Base-by-base conservation (phyloP, 2,797 vertebrate genomes). In the Alcedo quadribrachys region DNA sequence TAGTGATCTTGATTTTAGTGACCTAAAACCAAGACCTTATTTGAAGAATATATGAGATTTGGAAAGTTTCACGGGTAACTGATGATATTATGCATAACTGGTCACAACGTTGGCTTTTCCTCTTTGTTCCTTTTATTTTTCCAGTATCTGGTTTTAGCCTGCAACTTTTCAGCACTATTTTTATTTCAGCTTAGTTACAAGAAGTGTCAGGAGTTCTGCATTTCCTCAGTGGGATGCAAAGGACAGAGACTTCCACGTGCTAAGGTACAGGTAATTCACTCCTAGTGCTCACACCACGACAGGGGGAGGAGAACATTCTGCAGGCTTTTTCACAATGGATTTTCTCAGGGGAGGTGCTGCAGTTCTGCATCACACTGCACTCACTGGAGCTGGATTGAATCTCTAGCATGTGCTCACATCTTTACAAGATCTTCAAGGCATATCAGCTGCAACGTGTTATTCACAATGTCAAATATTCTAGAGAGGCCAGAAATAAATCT, bases 401-500 rank as follows among this genome's bases (percentile, higher is more conserved):
- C 84, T 89, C 75, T 58, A 77, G 65, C 8, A 90, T 90, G 92
- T 90, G 65, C 83, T 95, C 94, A 80, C 46, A 92, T 85, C 92
- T 85, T 80, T 69, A 51, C 86, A 90, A 77, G 89, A 84, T 94
- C 79, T 95, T 95, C 84, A 90, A 90, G 81, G 81, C 71, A 5
- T 70, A 94, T 93, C 84, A 85, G 87, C 93, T 92, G 94, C 89
- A 94, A 90, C 78, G 89, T 2, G 4, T 93, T 92, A 95, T 68
- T 85, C 81, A 55, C 89, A 81, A 81, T 66, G 89, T 94, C 92
- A 96, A 93, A 94, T 91, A 89, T 78, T 69, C 81, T 83, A 92
- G 89, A 90, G 89, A 83, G 84, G 43, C 43, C 82, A 92, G 84
- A 90, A 95, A 93, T 93, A 93, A 95, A 94, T 95, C 87, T 85